phyloP scores from a whole-genome alignment of 2,113 vertebrate species.

The Tinamus guttatus region DNA sequence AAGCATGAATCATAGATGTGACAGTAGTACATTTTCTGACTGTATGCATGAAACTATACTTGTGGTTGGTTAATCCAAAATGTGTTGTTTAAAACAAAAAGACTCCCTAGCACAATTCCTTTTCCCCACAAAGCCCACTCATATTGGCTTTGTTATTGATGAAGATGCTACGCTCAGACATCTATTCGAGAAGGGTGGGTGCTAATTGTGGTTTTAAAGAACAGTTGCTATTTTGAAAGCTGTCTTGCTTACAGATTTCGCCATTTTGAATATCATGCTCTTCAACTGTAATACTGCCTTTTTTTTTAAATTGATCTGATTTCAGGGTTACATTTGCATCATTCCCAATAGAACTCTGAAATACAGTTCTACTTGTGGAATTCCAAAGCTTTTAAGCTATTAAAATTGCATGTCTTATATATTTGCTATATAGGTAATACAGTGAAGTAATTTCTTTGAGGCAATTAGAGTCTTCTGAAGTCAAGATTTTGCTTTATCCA shows the following conservation, averaged over 20 bases:
- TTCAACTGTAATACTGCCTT: background rate
- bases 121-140: background rate
- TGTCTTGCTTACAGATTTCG: background rate
- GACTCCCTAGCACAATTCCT: background rate
- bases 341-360: background rate
- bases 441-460: background rate
- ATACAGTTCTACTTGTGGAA: background rate
- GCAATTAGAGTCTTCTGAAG: background rate
- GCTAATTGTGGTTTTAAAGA: background rate
- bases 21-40: background rate
- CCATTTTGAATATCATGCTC: background rate
- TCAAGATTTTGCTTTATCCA: background rate
- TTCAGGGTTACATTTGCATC: background rate
- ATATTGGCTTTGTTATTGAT: background rate
- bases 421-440: background rate
- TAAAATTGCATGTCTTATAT: background rate
- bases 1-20: background rate
- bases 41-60: background rate
- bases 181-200: background rate
- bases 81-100: background rate
- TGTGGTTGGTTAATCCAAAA: background rate
- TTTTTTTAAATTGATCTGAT: background rate
- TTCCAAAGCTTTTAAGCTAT: constrained; percentile 19
- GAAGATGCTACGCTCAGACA: background rate
- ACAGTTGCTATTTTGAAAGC: background rate